A percentile compares a stretch with the other conserved stretches of the same genome.
Conservation (phyloP, 2,888 invertebrate genomes). For the Papilio protenor region DNA sequence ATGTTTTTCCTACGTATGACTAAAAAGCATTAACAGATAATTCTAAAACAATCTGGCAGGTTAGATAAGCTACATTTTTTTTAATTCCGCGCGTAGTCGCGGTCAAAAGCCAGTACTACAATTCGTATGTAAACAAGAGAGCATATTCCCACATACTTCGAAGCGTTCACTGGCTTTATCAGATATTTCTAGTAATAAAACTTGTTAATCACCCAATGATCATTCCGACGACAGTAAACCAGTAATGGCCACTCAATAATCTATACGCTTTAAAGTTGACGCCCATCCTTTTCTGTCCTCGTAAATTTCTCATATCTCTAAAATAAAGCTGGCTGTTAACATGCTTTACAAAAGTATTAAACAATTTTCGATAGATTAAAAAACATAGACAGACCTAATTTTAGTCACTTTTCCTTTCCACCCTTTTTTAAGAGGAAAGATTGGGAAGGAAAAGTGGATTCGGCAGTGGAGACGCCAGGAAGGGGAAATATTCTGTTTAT, state of each 20-base stretch:
- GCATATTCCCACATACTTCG: neutral
- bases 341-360: slow-evolving; percentile 20
- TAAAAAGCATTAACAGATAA: too few relatives aligned
- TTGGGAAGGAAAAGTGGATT: too few relatives aligned
- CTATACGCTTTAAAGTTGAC: slow-evolving; percentile 61
- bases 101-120: neutral
- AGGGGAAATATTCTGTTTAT: too few relatives aligned
- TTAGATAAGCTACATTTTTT: too few relatives aligned
- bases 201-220: slow-evolving; percentile 60
- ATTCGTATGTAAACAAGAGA: neutral
- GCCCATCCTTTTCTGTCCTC: slow-evolving; percentile 67
- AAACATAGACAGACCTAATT: too few relatives aligned
- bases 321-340: slow-evolving; percentile 57
- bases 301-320: slow-evolving; percentile 68
- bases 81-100: too few relatives aligned
- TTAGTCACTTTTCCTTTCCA: too few relatives aligned
- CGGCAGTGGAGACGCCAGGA: too few relatives aligned
- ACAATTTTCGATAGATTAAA: too few relatives aligned
- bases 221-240: slow-evolving; percentile 61
- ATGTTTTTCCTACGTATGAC: too few relatives aligned
- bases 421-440: too few relatives aligned
- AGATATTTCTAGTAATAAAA: slow-evolving; percentile 57
- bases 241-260: slow-evolving; percentile 68
- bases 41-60: too few relatives aligned
- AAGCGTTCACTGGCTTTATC: slow-evolving; percentile 23